Conservation (phyloP, 1,140 invertebrate species). For the Carcinoscorpius rotundicauda region DNA sequence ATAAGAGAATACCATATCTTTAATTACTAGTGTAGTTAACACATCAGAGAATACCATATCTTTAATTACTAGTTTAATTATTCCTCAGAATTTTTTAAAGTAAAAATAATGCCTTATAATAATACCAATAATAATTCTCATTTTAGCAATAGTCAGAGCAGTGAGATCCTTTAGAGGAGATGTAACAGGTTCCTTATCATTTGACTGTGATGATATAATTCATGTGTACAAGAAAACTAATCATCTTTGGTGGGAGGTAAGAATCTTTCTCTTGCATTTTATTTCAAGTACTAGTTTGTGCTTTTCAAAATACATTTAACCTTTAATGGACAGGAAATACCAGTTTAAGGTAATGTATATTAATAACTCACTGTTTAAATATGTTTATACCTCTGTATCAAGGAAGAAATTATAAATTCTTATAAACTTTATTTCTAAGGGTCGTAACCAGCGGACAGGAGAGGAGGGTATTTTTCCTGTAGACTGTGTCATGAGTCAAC, state of each 20-base stretch:
- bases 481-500: conserved; percentile 15
- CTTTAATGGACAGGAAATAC: too few species aligned
- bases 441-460: conserved; percentile 21
- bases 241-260: conserved; percentile 22
- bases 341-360: too few species aligned
- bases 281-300: too few species aligned
- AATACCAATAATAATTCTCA: conserved; percentile 2
- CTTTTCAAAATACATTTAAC: too few species aligned
- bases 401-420: neutral
- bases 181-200: neutral
- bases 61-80: too few species aligned
- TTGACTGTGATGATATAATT: conserved; percentile 23
- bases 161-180: conserved; percentile 13
- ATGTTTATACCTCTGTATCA: too few species aligned
- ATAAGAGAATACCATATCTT: too few species aligned
- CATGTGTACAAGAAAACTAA: conserved; percentile 23
- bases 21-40: too few species aligned
- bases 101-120: conserved; percentile 1
- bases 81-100: neutral
- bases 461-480: conserved; percentile 25
- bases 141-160: conserved; percentile 16
- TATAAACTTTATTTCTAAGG: conserved; percentile 13
- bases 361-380: too few species aligned
- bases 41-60: too few species aligned
- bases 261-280: conserved; percentile 3